Conservation (phyloP, 2,113 vertebrate species). For the Neodon shergylaensis region DNA sequence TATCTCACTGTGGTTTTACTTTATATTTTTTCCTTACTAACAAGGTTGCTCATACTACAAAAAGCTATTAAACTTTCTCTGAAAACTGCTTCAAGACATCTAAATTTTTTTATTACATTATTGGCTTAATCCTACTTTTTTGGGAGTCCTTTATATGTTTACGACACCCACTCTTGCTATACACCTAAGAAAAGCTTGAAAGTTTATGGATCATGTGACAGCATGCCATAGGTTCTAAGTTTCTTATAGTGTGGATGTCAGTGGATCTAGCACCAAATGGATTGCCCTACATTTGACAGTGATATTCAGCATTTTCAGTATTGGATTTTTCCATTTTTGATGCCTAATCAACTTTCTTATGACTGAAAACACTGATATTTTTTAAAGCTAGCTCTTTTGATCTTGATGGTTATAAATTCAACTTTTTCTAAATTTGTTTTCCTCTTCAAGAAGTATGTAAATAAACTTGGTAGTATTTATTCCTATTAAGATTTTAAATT, state of each 20-base stretch:
- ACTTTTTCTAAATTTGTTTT: background rate
- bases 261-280: background rate
- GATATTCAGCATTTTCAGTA: background rate
- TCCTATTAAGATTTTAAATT: background rate
- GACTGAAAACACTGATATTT: background rate
- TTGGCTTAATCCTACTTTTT: background rate
- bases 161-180: background rate
- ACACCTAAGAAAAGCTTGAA: background rate
- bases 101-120: background rate
- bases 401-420: background rate
- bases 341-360: background rate
- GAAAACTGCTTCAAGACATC: background rate
- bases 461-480: background rate
- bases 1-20: background rate
- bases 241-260: background rate
- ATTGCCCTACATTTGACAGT: background rate
- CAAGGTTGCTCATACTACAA: background rate
- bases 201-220: background rate
- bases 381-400: background rate
- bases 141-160: background rate
- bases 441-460: background rate
- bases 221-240: background rate
- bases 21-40: background rate
- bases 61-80: background rate
- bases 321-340: background rate